Base-by-base conservation (phyloP, 2,113 vertebrate species). In the Siniperca knerii region DNA sequence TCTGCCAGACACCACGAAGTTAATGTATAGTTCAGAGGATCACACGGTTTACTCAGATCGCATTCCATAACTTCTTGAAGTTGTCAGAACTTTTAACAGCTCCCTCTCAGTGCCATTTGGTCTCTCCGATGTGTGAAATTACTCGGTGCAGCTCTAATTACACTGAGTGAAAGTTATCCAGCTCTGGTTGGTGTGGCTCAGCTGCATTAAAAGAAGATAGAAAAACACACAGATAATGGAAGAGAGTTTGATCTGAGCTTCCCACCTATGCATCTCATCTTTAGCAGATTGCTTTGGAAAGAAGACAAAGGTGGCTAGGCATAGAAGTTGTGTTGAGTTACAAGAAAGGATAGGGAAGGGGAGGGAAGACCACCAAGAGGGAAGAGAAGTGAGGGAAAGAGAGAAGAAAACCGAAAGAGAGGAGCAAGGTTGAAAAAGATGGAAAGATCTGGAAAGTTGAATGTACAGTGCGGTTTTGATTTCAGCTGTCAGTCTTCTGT, bases 401-500 rank as follows among this genome's bases (percentile, higher is more conserved):
- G 50, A 54, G 69, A 60, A 60, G 82, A 77, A 86, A 86, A 23
- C 70, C 46, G 18, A 74, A 67, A 86, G 86, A 82, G 58, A 81
- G 85, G 76, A 75, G 15, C 33, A 5, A 64, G 68, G 40, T 71
- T 79, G 29, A 75, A 79, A 82, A 75, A 76, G 61, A 84, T 58
- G 74, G 81, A 73, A 73, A 82, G 81, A 79, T 90, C 60, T 89
- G 79, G 84, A 87, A 77, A 83, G 85, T 48, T 16, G 67, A 15
- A 70, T 13, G 23, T 16, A 46, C 5, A 9, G 77, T 69, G 75
- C 90, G 93, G 79, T 93, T 90, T 89, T 89, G 74, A 94, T 94
- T 93, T 89, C 81, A 86, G 66, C 85, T 77, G 76, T 93, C 89
- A 92, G 70, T 93, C 83, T 84, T 76, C 82, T 80, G 83, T 92